These are phyloP conservation scores for Nasonovia ribisnigri DNA, from an alignment of 2,888 invertebrate species.

Conservation along the genomic window DNA sequence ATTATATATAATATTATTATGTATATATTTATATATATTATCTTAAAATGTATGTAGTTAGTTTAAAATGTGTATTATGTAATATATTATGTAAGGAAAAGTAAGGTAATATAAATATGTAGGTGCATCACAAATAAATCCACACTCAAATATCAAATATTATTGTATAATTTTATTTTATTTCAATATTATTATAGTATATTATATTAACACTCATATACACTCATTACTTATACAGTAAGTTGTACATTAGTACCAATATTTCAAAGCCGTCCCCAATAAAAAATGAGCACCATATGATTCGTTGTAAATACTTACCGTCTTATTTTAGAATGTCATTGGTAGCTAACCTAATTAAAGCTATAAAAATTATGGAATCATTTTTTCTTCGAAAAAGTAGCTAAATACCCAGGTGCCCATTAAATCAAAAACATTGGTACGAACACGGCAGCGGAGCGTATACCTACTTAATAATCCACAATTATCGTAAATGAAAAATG, in stretches of 20 bases:
- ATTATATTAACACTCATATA: too few relatives aligned
- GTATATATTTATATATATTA: neutral
- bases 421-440: neutral
- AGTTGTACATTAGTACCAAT: too few relatives aligned
- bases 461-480: neutral
- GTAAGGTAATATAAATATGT: neutral
- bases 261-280: too few relatives aligned
- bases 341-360: constrained; percentile 4
- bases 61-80: neutral
- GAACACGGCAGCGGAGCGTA: neutral
- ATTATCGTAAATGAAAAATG: neutral
- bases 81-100: neutral
- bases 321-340: neutral
- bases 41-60: neutral
- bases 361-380: neutral
- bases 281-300: neutral
- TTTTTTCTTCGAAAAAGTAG: neutral
- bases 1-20: neutral
- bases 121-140: neutral
- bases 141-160: neutral
- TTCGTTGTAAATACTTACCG: neutral
- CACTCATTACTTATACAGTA: too few relatives aligned
- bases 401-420: neutral
- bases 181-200: too few relatives aligned
- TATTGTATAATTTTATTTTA: neutral